Evolutionary conservation across 1,140 invertebrate species (phyloP).

Genomic region (Halyomorpha halys): DNA sequence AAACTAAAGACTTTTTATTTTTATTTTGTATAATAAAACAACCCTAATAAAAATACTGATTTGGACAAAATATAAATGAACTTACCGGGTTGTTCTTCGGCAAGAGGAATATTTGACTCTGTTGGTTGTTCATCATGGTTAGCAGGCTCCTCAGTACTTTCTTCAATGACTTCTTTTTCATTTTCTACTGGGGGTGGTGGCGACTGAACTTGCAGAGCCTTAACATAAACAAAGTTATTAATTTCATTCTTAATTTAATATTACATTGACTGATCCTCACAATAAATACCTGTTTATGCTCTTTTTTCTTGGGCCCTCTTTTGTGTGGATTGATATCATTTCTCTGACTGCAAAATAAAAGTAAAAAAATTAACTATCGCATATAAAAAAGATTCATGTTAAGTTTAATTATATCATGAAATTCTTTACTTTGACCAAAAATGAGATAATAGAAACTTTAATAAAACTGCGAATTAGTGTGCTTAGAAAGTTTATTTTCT

Average conservation of each 20-base stretch:
- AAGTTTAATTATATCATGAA: no score
- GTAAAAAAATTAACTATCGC: no score
- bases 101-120: neutral
- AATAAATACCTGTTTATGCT: slow-evolving; percentile 37
- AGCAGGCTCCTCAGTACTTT: slow-evolving; percentile 1
- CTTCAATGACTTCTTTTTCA: slow-evolving; percentile 9
- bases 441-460: no score
- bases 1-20: no score
- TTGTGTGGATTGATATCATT: slow-evolving; percentile 34
- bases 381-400: no score
- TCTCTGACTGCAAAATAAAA: slow-evolving; percentile 25
- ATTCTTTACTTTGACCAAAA: no score
- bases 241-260: neutral
- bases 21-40: no score
- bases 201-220: neutral
- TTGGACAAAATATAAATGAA: neutral
- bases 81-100: neutral
- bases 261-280: neutral
- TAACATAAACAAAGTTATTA: neutral
- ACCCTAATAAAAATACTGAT: no score
- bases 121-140: neutral
- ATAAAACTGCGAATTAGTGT: no score
- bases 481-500: no score
- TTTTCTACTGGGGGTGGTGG: neutral
- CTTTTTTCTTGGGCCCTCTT: slow-evolving; percentile 48